Base-by-base conservation (phyloP, 1,140 invertebrate genomes). In the Lucilia sericata region DNA sequence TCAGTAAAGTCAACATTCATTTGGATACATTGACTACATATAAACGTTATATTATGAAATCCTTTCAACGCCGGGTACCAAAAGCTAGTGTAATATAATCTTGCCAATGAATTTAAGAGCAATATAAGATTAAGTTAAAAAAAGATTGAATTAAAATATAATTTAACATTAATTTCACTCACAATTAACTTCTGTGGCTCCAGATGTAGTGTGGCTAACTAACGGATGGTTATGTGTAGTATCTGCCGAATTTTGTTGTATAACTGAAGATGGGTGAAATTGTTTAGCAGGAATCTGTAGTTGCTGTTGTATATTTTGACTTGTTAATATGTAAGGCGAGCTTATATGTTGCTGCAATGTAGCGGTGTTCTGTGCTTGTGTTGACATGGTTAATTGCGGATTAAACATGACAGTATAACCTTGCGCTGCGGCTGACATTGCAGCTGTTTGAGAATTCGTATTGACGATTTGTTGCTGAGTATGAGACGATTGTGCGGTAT, bases 381-480 rank as follows among this genome's bases (percentile, higher is more conserved):
- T 8, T 25, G 19, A 17, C 42, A 80, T 80, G 12, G 42, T 49
- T 49, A 80, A 51, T 25, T 80, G 76, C 0, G 76, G 76, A 80
- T 80, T 80, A 19, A 80, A 80, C 76, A 80, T 80, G 25, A 80
- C 76, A 51, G 76, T 21, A 49, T 80, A 80, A 5, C 76, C 76
- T 49, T 80, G 76, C 1, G 34, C 76, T 25, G 76, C 42, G 4
- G 76, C 76, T 21, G 76, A 80, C 14, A 80, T 49, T 9, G 76
- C 76, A 10, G 76, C 47, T 12, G 42, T 51, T 51, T 80, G 76
- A 8, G 76, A 49, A 49, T 80, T 80, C 2, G 90, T 88, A 85
- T 89, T 88, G 0, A 88, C 89, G 74, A 91, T 89, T 5, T 90
- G 47, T 80, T 91, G 90, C 0, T 87, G 76, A 49, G 42, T 19